phyloP scores from a whole-genome alignment of 1,140 invertebrate species.

The Phortica variegata region DNA sequence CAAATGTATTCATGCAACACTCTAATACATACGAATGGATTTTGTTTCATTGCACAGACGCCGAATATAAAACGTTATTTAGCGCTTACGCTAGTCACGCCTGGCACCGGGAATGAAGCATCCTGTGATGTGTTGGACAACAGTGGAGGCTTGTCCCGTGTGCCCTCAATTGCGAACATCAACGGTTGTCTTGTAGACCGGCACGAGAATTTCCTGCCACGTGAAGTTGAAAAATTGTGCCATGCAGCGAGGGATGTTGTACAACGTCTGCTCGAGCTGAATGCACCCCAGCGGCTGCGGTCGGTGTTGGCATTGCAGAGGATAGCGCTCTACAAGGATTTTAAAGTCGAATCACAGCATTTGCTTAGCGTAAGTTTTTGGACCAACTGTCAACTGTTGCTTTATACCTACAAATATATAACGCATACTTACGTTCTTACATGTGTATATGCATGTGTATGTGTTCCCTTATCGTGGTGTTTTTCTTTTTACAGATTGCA shows the following conservation, averaged over 20 bases:
- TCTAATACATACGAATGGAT: no score
- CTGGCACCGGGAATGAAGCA: background rate
- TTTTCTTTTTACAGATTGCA: conserved; percentile 14
- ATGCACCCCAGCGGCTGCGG: conserved; percentile 56
- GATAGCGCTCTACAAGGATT: conserved; percentile 60
- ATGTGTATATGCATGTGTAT: background rate
- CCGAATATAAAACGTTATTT: conserved; percentile 15
- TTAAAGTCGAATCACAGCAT: conserved; percentile 39
- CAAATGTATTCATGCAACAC: no score
- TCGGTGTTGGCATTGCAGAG: conserved; percentile 57
- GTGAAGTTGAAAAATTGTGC: conserved; percentile 33
- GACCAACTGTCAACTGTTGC: background rate
- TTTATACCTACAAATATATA: background rate
- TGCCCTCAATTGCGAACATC: conserved; percentile 25
- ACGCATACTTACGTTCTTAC: no score
- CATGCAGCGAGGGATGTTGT: conserved; percentile 56
- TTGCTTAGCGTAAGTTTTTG: conserved; percentile 24
- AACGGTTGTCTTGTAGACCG: conserved; percentile 27
- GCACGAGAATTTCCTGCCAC: conserved; percentile 26
- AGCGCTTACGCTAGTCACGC: background rate
- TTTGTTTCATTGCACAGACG: no score
- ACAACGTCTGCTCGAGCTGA: conserved; percentile 53
- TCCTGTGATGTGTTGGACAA: background rate
- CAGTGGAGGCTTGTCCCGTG: conserved; percentile 18
- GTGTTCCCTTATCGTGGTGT: no score